These are phyloP conservation scores for Chlorodrepanis virens DNA, from an alignment of 2,113 vertebrate species.

Conservation along the genomic window DNA sequence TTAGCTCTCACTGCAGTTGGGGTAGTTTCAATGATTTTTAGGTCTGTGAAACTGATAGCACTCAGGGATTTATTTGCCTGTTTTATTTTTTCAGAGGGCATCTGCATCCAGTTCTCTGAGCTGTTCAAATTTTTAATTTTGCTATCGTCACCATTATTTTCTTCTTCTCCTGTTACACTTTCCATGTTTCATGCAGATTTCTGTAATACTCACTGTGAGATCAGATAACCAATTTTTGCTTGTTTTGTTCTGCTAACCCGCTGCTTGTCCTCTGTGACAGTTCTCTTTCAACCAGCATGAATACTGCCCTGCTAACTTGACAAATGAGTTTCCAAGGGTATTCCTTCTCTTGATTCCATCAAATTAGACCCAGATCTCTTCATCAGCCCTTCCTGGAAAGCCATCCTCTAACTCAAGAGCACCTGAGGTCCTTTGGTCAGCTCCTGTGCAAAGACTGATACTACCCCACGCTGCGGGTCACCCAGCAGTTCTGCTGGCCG, in stretches of 20 bases:
- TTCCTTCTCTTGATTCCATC: not conserved
- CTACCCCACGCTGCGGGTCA: not conserved
- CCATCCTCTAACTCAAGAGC: not conserved
- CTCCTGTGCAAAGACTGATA: not conserved
- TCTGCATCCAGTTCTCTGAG: not conserved
- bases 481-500: not conserved
- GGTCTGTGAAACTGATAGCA: fast-evolving
- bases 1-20: fast-evolving
- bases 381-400: not conserved
- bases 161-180: not conserved
- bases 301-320: not conserved
- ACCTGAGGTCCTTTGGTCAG: not conserved
- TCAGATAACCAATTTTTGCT: not conserved
- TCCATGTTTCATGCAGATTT: not conserved
- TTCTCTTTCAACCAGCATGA: not conserved
- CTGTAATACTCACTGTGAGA: not conserved
- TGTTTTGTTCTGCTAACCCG: not conserved
- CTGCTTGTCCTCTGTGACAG: not conserved
- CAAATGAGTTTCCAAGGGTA: not conserved
- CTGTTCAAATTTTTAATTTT: not conserved
- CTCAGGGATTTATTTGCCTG: not conserved
- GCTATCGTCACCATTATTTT: not conserved
- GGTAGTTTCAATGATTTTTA: not conserved
- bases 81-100: not conserved
- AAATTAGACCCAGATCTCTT: not conserved